A percentile compares a stretch with the other conserved stretches of the same genome.
Conservation (phyloP, 2,113 vertebrate genomes). For the Galbula dea region DNA sequence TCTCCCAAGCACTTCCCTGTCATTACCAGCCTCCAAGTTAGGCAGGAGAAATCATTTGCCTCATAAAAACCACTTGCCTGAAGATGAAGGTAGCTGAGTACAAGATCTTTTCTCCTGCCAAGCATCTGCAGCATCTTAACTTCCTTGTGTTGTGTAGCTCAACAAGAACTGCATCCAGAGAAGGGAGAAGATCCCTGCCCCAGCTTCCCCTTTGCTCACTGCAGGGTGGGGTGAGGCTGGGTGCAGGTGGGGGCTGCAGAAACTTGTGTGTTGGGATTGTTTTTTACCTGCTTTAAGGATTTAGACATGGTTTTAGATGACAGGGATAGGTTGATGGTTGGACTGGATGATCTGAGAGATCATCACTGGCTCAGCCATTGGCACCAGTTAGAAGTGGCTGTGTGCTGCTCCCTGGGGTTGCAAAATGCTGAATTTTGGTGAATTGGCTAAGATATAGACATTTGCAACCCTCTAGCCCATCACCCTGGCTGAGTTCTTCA, state of each 20-base stretch:
- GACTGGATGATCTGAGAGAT: too few species aligned
- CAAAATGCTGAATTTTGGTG: neutral
- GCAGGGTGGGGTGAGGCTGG: neutral
- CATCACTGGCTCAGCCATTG: neutral
- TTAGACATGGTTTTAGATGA: too few species aligned
- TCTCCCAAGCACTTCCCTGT: slow-evolving; percentile 31
- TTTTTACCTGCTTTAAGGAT: neutral
- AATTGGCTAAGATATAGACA: neutral
- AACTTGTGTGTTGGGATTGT: neutral
- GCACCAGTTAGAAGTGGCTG: neutral
- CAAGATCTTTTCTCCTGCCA: neutral
- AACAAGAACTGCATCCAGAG: neutral
- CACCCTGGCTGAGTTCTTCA: neutral
- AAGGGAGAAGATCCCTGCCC: neutral
- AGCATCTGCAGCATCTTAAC: slow-evolving; percentile 29
- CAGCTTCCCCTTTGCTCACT: neutral
- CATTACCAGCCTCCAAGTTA: slow-evolving; percentile 30
- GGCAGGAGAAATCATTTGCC: slow-evolving; percentile 36
- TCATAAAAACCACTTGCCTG: slow-evolving; percentile 32
- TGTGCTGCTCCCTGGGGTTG: neutral
- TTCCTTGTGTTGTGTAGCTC: neutral
- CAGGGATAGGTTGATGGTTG: too few species aligned
- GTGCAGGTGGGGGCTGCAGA: neutral
- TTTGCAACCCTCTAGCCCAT: neutral
- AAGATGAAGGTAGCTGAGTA: neutral